Evolutionary conservation across 2,797 vertebrate genomes (phyloP).

Genomic region (Sorex maritimensis): DNA sequence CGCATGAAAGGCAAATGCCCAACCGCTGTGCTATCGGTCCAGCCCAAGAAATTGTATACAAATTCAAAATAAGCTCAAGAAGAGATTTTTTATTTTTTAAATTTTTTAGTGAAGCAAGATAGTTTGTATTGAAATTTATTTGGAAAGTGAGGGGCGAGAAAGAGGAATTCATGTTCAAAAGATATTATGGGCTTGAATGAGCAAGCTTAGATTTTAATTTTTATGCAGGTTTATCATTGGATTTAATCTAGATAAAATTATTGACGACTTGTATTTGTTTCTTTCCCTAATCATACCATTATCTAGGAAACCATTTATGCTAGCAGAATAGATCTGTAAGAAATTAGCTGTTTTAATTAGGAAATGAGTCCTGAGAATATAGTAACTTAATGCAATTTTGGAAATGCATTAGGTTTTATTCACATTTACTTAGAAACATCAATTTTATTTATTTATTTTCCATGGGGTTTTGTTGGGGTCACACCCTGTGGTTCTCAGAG

Average conservation of each 20-base stretch:
- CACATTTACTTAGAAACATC: background rate
- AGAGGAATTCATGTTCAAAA: no score
- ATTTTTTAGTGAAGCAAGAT: no score
- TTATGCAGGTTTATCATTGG: background rate
- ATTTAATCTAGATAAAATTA: conserved; percentile 40
- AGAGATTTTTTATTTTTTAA: conserved; percentile 40
- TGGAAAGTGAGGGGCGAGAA: no score
- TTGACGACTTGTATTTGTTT: conserved; percentile 53
- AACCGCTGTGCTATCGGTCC: no score
- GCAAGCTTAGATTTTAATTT: no score
- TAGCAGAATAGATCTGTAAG: conserved; percentile 10
- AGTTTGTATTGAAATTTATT: no score
- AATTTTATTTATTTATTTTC: background rate
- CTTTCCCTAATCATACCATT: conserved; percentile 37
- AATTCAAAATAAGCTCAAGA: conserved; percentile 20
- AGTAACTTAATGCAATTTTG: conserved; percentile 16
- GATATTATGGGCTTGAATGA: no score
- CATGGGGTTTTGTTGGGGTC: no score
- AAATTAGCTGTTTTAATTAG: background rate
- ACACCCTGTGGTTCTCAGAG: no score
- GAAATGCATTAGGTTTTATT: conserved; percentile 22
- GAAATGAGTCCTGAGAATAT: conserved; percentile 58
- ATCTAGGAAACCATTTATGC: conserved; percentile 11
- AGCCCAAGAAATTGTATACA: background rate
- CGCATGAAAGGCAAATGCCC: no score